These are phyloP conservation scores for Tretioscincus oriximinensis DNA, from an alignment of 2,113 vertebrate species.

Conservation along the genomic window DNA sequence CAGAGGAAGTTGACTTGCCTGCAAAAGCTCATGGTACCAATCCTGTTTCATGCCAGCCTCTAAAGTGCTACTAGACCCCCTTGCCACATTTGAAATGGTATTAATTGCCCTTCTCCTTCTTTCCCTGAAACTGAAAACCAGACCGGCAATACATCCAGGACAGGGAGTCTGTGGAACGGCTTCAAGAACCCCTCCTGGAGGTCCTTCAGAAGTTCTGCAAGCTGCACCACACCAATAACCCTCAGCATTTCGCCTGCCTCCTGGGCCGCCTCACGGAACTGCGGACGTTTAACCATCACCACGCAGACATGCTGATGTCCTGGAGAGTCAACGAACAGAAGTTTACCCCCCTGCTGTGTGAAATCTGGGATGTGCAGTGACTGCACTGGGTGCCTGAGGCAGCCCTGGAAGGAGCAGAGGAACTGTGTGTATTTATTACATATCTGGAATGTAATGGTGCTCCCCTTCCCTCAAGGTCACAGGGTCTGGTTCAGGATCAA, in stretches of 20 bases:
- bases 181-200: slow-evolving; percentile 90
- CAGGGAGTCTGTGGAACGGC: slow-evolving; percentile 86
- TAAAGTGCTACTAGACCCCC: too few relatives aligned
- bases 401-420: too few relatives aligned
- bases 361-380: slow-evolving; percentile 98
- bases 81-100: background rate
- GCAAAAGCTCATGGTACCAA: too few relatives aligned
- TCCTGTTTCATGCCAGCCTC: too few relatives aligned
- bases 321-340: slow-evolving; percentile 95
- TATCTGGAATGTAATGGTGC: too few relatives aligned
- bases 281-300: slow-evolving; percentile 94
- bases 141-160: slow-evolving; percentile 93
- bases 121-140: slow-evolving; percentile 57
- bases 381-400: background rate
- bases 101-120: slow-evolving; percentile 17
- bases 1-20: too few relatives aligned
- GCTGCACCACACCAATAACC: slow-evolving; percentile 84
- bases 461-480: too few relatives aligned
- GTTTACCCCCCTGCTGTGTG: slow-evolving; percentile 96
- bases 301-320: slow-evolving; percentile 92
- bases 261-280: slow-evolving; percentile 93
- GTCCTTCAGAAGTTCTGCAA: slow-evolving; percentile 88
- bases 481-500: too few relatives aligned
- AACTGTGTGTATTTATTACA: too few relatives aligned
- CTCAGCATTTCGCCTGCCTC: slow-evolving; percentile 95